Conservation (phyloP, 2,888 invertebrate species). For the Eupithecia centaureata region DNA sequence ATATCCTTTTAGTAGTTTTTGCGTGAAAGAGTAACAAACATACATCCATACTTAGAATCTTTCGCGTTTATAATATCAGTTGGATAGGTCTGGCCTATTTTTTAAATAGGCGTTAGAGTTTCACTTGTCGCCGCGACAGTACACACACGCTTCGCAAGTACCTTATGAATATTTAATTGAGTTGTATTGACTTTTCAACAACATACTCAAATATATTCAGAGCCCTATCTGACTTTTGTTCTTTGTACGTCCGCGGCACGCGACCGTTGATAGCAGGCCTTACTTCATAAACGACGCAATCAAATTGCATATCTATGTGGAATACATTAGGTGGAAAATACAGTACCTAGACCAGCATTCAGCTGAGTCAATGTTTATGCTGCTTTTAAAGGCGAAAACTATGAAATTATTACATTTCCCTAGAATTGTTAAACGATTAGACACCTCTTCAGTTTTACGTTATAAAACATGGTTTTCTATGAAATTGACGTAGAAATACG, state of each 20-base stretch:
- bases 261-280: slow-evolving; percentile 38
- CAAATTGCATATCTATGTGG: slow-evolving; percentile 37
- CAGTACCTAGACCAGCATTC: slow-evolving; percentile 26
- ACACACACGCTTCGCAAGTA: slow-evolving; percentile 49
- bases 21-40: too few relatives aligned
- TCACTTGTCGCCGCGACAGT: slow-evolving; percentile 14
- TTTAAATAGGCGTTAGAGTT: slow-evolving; percentile 13
- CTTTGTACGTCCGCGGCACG: slow-evolving; percentile 46
- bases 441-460: neutral
- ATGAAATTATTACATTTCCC: slow-evolving; percentile 7
- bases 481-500: neutral
- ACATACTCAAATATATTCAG: slow-evolving; percentile 53
- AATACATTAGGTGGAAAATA: slow-evolving; percentile 20
- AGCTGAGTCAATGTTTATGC: slow-evolving; percentile 26
- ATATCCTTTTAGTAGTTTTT: too few relatives aligned
- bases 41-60: too few relatives aligned
- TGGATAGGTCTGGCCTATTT: too few relatives aligned
- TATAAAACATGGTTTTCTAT: slow-evolving; percentile 2
- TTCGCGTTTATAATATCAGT: too few relatives aligned
- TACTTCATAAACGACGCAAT: slow-evolving; percentile 24
- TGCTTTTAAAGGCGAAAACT: slow-evolving; percentile 16
- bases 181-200: slow-evolving; percentile 61
- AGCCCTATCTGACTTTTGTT: slow-evolving; percentile 20
- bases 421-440: neutral
- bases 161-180: slow-evolving; percentile 57